Evolutionary conservation across 2,797 vertebrate genomes (phyloP).

Genomic region (Aeoliscus strigatus): DNA sequence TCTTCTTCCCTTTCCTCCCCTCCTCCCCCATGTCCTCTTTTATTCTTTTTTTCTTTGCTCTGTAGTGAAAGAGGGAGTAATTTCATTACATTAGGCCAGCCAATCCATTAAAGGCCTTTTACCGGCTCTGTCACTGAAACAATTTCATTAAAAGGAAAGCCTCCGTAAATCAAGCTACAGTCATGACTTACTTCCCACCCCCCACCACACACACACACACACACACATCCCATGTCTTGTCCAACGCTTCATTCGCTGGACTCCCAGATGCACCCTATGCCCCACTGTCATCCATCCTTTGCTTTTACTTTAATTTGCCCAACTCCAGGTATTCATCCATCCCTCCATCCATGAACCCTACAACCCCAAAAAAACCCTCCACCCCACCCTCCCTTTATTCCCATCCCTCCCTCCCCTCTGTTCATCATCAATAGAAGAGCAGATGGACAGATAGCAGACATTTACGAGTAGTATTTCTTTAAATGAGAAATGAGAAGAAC

Average conservation of each 20-base stretch:
- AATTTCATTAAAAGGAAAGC: constrained; percentile 99
- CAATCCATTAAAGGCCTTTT: constrained; percentile 99
- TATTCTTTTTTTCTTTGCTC: constrained; percentile 66
- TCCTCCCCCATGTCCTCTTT: constrained; percentile 57
- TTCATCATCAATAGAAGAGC: constrained; percentile 17
- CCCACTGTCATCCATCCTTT: constrained; percentile 55
- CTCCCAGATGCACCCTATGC: constrained; percentile 47
- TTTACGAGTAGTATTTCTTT: constrained; percentile 27
- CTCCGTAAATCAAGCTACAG: constrained; percentile 96
- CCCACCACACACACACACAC: constrained; percentile 23
- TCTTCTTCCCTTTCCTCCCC: constrained; percentile 15
- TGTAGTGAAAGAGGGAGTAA: constrained; percentile 95
- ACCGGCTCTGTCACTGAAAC: constrained; percentile 99
- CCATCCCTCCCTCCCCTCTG: constrained; percentile 2
- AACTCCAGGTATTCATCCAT: constrained; percentile 36
- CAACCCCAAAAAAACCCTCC: constrained; percentile 45
- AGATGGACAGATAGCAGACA: constrained; percentile 36
- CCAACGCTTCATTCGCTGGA: constrained; percentile 27
- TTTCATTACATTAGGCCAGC: constrained; percentile 99
- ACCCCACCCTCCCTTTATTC: constrained; percentile 9
- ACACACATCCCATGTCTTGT: constrained; percentile 15
- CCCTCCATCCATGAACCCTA: constrained; percentile 55
- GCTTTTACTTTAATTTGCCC: constrained; percentile 71
- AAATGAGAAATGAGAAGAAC: constrained; percentile 23
- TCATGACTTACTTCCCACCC: constrained; percentile 80